A percentile compares a stretch with the other conserved stretches of the same genome.
These are phyloP conservation scores for Podiceps cristatus DNA, from an alignment of 2,113 vertebrate genomes.

Conservation along the genomic window DNA sequence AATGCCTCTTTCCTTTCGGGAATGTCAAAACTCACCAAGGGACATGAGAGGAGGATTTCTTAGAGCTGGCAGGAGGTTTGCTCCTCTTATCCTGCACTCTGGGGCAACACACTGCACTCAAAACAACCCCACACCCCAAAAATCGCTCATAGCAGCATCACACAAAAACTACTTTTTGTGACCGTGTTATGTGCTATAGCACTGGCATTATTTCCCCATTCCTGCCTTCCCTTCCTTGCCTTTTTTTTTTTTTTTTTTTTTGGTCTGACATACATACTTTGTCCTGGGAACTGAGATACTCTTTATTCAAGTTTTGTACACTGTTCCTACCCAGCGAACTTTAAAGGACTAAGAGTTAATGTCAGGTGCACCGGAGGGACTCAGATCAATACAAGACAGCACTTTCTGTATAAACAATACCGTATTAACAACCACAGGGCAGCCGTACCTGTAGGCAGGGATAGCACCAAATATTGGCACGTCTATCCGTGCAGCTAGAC, in stretches of 20 bases:
- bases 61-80: neutral
- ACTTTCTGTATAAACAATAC: constrained; percentile 3
- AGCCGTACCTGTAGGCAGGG: constrained; percentile 69
- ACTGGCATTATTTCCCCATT: neutral
- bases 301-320: neutral
- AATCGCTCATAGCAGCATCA: neutral
- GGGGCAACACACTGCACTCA: neutral
- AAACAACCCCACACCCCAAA: neutral
- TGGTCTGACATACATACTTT: neutral
- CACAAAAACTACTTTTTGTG: constrained; percentile 7
- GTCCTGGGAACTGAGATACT: neutral
- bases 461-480: constrained; percentile 70
- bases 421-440: neutral
- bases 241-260: neutral
- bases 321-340: neutral
- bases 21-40: neutral
- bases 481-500: constrained; percentile 70
- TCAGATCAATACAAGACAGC: neutral
- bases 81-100: neutral
- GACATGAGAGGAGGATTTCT: neutral
- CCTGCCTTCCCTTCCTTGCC: neutral
- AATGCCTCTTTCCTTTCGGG: neutral
- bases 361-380: neutral
- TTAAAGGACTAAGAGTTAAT: neutral
- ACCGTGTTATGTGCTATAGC: neutral